A percentile compares a stretch with the other conserved stretches of the same genome.
phyloP scores from a whole-genome alignment of 2,113 vertebrate genomes.

The Thalassarche chlororhynchos region DNA sequence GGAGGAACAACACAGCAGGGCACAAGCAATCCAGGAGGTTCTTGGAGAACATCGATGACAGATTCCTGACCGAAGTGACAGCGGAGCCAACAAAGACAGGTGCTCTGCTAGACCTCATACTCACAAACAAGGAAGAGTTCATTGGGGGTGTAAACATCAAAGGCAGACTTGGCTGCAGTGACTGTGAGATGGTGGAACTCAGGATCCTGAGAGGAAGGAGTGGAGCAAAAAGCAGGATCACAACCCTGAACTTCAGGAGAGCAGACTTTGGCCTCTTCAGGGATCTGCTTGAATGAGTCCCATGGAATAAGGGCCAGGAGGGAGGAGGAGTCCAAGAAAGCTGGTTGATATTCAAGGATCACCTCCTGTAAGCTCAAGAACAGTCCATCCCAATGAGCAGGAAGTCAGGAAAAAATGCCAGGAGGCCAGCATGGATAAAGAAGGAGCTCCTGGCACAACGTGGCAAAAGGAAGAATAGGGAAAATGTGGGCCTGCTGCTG shows the following conservation, averaged over 20 bases:
- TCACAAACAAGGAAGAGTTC: not conserved
- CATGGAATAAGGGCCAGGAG: not conserved
- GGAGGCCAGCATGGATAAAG: not conserved
- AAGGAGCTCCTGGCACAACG: not conserved
- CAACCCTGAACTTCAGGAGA: not conserved
- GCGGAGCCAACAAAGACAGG: not conserved
- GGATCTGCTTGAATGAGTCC: not conserved
- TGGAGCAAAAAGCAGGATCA: not conserved
- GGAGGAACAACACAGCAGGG: not conserved
- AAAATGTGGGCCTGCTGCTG: not conserved
- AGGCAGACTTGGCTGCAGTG: not conserved
- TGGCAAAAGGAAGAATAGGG: not conserved
- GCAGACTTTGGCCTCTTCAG: not conserved
- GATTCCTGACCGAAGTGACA: not conserved
- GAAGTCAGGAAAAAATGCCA: not conserved
- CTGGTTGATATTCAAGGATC: not conserved
- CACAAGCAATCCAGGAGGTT: not conserved
- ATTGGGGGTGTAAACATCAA: not conserved
- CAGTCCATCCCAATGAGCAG: not conserved
- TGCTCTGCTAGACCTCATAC: not conserved
- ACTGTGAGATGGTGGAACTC: not conserved
- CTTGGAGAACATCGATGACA: not conserved
- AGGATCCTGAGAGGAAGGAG: not conserved
- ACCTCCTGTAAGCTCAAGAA: not conserved
- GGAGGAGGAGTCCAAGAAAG: not conserved